Percentiles rank a stretch among this genome's conserved stretches.
phyloP scores from a whole-genome alignment of 2,113 vertebrate genomes.

The Nothoprocta pentlandii region DNA sequence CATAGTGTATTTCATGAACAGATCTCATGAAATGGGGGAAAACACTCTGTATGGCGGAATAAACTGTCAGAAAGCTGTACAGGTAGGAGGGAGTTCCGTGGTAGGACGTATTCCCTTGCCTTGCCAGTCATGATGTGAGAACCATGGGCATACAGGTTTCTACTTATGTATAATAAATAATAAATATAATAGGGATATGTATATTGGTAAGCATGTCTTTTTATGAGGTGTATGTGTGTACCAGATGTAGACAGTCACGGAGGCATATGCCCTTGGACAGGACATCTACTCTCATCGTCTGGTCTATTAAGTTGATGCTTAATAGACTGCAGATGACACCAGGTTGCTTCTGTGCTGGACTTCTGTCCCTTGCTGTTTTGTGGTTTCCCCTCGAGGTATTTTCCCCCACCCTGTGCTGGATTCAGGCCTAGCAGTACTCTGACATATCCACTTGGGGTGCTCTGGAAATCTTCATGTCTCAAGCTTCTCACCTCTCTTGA shows the following conservation, averaged over 20 bases:
- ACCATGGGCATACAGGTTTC: no score
- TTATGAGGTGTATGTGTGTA: no score
- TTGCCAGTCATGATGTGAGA: neutral
- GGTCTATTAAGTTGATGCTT: neutral
- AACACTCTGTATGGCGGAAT: neutral
- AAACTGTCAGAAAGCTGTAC: neutral
- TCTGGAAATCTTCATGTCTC: neutral
- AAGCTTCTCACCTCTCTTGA: neutral
- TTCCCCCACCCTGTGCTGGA: neutral
- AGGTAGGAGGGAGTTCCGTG: neutral
- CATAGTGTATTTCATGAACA: neutral
- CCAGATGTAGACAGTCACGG: neutral
- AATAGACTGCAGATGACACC: no score
- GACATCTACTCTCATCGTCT: neutral
- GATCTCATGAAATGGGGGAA: neutral
- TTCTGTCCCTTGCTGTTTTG: neutral
- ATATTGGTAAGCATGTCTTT: no score
- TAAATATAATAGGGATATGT: no score
- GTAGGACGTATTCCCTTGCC: no score
- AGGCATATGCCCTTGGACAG: neutral
- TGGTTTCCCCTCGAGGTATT: neutral
- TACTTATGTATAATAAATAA: neutral
- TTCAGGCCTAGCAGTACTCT: neutral
- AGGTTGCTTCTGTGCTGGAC: accelerated
- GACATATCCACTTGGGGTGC: no score